Percentiles rank a stretch among this genome's conserved stretches.
Evolutionary conservation across 2,113 vertebrate genomes (phyloP).

Genomic region (Aptenodytes forsteri): DNA sequence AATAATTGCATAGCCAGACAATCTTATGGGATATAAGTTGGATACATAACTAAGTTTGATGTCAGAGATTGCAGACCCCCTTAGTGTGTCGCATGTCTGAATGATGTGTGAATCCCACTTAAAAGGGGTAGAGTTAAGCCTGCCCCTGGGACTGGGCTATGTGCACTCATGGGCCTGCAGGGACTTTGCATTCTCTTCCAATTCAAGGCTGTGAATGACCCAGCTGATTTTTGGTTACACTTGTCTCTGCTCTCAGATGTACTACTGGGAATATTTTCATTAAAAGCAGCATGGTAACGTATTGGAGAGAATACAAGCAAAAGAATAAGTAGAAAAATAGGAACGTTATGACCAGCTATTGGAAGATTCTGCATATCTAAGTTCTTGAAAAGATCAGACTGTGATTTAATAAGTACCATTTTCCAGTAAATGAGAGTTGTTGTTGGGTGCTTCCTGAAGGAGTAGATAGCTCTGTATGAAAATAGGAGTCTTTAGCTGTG

Average conservation of each 20-base stretch:
- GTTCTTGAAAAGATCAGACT: background rate
- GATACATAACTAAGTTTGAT: background rate
- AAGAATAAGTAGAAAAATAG: background rate
- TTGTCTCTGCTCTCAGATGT: background rate
- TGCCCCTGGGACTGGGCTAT: background rate
- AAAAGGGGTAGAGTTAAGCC: background rate
- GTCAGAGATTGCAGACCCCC: background rate
- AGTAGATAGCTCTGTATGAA: background rate
- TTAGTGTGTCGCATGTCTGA: rapidly evolving
- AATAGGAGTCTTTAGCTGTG: background rate
- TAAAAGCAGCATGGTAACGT: background rate
- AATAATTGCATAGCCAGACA: background rate
- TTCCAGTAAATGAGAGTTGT: background rate
- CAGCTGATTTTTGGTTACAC: background rate
- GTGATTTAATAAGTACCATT: background rate
- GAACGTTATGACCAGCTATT: background rate
- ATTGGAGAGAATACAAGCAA: background rate
- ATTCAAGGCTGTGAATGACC: background rate
- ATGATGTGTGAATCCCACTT: background rate
- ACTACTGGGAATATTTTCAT: background rate
- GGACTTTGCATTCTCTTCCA: background rate
- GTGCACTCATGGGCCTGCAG: background rate
- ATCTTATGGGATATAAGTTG: background rate
- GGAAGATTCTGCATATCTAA: background rate
- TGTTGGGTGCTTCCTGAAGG: background rate